These are phyloP conservation scores for Amphiprion ocellaris DNA, from an alignment of 2,113 vertebrate genomes.

Conservation along the genomic window DNA sequence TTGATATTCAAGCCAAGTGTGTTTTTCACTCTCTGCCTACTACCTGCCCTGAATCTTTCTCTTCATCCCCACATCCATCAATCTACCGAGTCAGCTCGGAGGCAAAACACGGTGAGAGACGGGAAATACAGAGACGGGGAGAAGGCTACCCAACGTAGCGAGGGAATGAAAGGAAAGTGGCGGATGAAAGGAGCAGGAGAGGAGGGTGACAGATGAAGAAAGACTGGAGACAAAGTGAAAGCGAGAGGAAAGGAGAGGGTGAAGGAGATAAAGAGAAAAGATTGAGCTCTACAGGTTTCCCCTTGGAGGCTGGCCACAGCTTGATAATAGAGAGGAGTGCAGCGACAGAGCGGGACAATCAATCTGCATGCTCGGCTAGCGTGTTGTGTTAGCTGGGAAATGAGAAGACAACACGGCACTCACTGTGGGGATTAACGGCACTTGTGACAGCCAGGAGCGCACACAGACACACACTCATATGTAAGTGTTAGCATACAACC, in stretches of 20 bases:
- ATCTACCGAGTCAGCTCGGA: constrained; percentile 47
- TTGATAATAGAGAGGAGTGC: constrained; percentile 38
- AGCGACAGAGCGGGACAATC: constrained; percentile 38
- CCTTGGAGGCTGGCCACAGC: constrained; percentile 9
- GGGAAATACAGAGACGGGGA: constrained; percentile 16
- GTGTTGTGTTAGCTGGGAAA: constrained; percentile 46
- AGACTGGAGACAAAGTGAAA: constrained; percentile 14
- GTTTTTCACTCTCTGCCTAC: constrained; percentile 45
- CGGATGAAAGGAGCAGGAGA: background rate
- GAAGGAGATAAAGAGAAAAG: constrained; percentile 26
- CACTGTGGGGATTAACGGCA: constrained; percentile 30
- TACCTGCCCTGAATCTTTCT: constrained; percentile 58
- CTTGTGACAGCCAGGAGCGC: constrained; percentile 15
- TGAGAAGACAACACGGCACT: constrained; percentile 23
- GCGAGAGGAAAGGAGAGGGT: constrained; percentile 4
- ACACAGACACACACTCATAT: background rate
- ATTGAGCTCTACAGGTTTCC: constrained; percentile 49
- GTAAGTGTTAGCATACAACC: background rate
- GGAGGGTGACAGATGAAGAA: constrained; percentile 10
- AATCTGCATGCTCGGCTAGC: constrained; percentile 52
- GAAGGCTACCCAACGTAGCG: constrained; percentile 14
- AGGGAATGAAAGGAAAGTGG: constrained; percentile 2
- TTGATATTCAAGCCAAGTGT: constrained; percentile 66
- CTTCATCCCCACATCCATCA: constrained; percentile 67
- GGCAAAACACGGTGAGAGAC: constrained; percentile 34